A percentile compares a stretch with the other conserved stretches of the same genome.
Evolutionary conservation across 2,888 invertebrate species (phyloP).

Genomic region (Phengaris alcon): DNA sequence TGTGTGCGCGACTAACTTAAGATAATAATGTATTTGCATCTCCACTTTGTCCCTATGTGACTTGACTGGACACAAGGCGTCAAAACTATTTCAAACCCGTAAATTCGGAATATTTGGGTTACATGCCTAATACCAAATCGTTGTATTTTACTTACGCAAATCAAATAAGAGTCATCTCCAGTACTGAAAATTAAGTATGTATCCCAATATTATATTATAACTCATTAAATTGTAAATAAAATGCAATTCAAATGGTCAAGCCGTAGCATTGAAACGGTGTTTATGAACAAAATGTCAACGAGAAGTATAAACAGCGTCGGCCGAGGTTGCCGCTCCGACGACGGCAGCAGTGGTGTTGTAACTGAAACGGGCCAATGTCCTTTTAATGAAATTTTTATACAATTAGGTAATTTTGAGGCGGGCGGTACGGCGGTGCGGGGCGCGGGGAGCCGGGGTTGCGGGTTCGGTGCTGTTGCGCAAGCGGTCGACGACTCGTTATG

Average conservation of each 20-base stretch:
- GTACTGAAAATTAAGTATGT: not conserved
- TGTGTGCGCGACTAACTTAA: too few species aligned
- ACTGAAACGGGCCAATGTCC: constrained; percentile 67
- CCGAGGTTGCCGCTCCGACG: constrained; percentile 71
- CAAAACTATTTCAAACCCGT: too few species aligned
- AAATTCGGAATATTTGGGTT: too few species aligned
- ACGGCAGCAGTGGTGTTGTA: constrained; percentile 58
- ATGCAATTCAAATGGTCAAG: constrained; percentile 1
- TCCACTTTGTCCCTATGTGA: too few species aligned
- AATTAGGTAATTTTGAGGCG: constrained; percentile 69
- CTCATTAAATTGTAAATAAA: constrained; percentile 12
- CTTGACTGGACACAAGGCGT: too few species aligned
- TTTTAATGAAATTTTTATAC: constrained; percentile 72
- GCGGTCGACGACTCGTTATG: constrained; percentile 79
- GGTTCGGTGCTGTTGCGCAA: constrained; percentile 73
- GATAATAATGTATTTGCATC: not conserved
- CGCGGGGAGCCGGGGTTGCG: constrained; percentile 65
- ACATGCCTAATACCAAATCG: too few species aligned
- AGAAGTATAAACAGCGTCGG: constrained; percentile 50
- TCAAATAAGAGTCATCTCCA: not conserved
- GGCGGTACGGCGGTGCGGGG: constrained; percentile 53
- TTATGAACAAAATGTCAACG: constrained; percentile 58
- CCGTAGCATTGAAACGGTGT: constrained; percentile 40
- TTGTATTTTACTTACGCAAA: too few species aligned
- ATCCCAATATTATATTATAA: not conserved